Evolutionary conservation across 2,888 invertebrate genomes (phyloP).

Genomic region (Microctonus hyperodae): DNA sequence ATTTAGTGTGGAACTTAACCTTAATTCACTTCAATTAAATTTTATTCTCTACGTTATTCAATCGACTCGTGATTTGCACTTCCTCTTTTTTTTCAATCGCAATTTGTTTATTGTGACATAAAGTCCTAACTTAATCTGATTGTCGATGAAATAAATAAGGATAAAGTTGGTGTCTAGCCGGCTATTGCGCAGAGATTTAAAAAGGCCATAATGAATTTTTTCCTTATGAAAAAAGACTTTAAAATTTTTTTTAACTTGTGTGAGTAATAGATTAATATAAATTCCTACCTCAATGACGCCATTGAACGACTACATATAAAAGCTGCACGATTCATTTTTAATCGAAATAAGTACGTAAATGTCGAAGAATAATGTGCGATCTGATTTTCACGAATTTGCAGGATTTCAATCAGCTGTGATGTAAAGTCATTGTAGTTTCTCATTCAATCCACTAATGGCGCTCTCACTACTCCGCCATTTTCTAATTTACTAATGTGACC

Average conservation of each 20-base stretch:
- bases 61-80: neutral
- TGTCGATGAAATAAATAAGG: neutral
- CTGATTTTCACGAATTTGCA: neutral
- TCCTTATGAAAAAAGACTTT: neutral
- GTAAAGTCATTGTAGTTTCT: neutral
- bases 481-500: neutral
- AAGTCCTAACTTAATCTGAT: slow-evolving; percentile 20
- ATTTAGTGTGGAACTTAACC: neutral
- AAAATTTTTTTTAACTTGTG: neutral
- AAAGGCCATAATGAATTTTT: neutral
- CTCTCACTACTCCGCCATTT: neutral
- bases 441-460: no score
- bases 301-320: slow-evolving; percentile 50
- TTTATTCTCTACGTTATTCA: neutral
- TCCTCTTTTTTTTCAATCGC: neutral
- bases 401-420: neutral
- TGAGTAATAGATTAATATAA: slow-evolving; percentile 16
- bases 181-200: neutral
- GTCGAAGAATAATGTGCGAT: neutral
- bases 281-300: slow-evolving; percentile 52
- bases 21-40: neutral
- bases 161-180: neutral
- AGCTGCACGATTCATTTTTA: slow-evolving; percentile 53
- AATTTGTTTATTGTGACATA: neutral
- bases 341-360: neutral